Evolutionary conservation across 1,140 invertebrate species (phyloP).

Genomic region (Leptinotarsa undecemlineata): DNA sequence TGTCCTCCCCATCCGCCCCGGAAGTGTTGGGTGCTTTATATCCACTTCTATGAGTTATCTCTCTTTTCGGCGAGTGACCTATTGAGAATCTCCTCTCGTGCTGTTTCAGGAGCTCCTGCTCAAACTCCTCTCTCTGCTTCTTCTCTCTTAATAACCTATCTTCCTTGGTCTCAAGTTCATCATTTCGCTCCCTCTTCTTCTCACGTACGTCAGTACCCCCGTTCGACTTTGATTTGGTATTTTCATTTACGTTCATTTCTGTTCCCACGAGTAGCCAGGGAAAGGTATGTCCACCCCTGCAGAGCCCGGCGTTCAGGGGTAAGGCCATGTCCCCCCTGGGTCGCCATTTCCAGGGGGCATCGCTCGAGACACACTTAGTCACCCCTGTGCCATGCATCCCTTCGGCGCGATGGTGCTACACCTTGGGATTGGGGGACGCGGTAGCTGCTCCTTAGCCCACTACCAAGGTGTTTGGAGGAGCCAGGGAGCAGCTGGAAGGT

Average conservation of each 20-base stretch:
- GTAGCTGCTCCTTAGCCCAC: background rate
- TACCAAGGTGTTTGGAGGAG: background rate
- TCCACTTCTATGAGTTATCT: background rate
- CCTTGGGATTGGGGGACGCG: background rate
- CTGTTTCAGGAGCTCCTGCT: background rate
- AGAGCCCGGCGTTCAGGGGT: background rate
- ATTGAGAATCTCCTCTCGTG: background rate
- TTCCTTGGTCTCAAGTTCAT: background rate
- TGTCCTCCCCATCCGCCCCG: too few relatives aligned
- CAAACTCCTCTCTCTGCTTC: background rate
- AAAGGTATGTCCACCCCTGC: background rate
- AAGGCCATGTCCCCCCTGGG: background rate
- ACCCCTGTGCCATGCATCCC: slow-evolving; percentile 1
- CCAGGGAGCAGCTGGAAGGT: background rate
- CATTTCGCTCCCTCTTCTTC: background rate
- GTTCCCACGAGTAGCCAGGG: background rate
- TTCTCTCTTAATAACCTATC: background rate
- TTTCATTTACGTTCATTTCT: background rate
- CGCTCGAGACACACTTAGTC: background rate
- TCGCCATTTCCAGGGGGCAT: background rate
- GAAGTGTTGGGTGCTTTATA: background rate
- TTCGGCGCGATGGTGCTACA: background rate
- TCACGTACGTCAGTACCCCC: background rate
- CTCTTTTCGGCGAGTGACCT: background rate
- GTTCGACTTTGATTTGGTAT: background rate